Base-by-base conservation (phyloP, 2,888 invertebrate genomes). In the Carcina quercana region DNA sequence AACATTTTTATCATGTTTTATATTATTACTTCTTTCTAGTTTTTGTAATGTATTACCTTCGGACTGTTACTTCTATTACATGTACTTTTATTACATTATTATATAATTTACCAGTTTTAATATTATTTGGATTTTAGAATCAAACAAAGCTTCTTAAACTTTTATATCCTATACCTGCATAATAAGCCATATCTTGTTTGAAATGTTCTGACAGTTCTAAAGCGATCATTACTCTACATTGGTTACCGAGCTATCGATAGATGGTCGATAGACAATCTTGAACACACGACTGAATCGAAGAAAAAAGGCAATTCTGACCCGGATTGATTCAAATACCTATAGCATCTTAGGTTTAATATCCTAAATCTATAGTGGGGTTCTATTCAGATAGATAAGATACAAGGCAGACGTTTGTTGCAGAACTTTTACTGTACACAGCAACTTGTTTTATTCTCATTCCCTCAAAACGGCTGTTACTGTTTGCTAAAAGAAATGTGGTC, bases 181-280 rank as follows among this genome's bases (percentile, higher is more conserved):
- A n/a, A 20, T n/a, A 3, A 7, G 10, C 20, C 8, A 20, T n/a
- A 20, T 20, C 20, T 20, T n/a, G 20, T 20, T 10, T 10, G 10
- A 20, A 19, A 12, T 20, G 24, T 21, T 17, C 26, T 35, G 41
- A 25, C 40, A 39, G 19, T 32, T 59, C 56, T 57, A 36, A 39
- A 41, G 31, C 33, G 37, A 48, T 50, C 43, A 30, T 49, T 28
- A 49, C 35, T 54, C 64, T 68, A 52, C 38, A 55, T 56, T 46
- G 43, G 52, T 59, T 63, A 57, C 59, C 44, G 50, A 63, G 47
- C 49, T 50, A 51, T 56, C 50, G 57, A 59, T 59, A 54, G 57
- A 42, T 50, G 46, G 44, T 56, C 53, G 68, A 72, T 70, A 70
- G 65, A 50, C 61, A 66, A 73, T 70, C 67, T 66, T 53, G 42